Conservation (phyloP, 1,140 invertebrate genomes). For the Cyphomyrmex costatus region DNA sequence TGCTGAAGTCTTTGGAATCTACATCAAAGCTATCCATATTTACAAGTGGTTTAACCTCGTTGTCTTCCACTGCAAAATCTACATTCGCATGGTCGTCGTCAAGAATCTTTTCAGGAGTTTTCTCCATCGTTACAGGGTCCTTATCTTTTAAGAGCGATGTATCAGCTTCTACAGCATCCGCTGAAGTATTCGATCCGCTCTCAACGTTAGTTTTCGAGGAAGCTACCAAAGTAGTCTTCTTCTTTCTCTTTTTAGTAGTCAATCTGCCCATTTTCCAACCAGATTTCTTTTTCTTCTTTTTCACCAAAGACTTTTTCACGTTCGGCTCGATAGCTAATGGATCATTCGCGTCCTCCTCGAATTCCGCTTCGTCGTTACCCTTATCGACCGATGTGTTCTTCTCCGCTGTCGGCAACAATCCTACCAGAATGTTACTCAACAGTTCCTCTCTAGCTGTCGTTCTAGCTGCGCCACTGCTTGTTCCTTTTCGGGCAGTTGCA, state of each 20-base stretch:
- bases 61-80: background rate
- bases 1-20: background rate
- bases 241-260: slow-evolving; percentile 79
- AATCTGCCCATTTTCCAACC: slow-evolving; percentile 81
- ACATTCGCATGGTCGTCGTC: background rate
- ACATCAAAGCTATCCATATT: background rate
- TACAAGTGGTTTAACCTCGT: background rate
- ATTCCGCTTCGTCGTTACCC: slow-evolving; percentile 59
- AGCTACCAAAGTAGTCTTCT: slow-evolving; percentile 32
- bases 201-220: slow-evolving; percentile 3
- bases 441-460: slow-evolving; percentile 75
- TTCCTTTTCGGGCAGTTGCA: background rate
- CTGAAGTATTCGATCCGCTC: background rate
- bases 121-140: background rate
- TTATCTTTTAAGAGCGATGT: background rate
- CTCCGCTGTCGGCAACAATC: slow-evolving; percentile 59
- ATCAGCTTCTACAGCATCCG: background rate
- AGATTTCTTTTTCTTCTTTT: slow-evolving; percentile 81
- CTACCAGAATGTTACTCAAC: slow-evolving; percentile 75
- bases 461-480: background rate
- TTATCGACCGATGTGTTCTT: slow-evolving; percentile 52
- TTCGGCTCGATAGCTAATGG: slow-evolving; percentile 3
- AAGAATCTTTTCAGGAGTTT: background rate
- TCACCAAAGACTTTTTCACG: slow-evolving; percentile 53
- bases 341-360: slow-evolving; percentile 54